These are phyloP conservation scores for Tuta absoluta DNA, from an alignment of 2,888 invertebrate species.

Conservation along the genomic window DNA sequence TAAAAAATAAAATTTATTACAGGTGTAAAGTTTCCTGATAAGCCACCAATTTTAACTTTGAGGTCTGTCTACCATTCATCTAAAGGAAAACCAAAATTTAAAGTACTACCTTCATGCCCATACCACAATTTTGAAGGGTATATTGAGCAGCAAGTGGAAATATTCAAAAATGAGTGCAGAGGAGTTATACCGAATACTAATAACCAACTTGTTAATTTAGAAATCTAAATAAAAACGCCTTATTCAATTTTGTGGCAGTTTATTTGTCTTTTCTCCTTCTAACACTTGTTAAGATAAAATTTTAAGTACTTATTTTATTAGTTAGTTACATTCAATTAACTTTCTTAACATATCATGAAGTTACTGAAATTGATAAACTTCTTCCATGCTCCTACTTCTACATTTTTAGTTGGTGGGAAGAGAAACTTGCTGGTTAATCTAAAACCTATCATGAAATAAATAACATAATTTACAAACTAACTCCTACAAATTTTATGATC, in stretches of 20 bases:
- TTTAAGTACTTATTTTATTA: constrained; percentile 10
- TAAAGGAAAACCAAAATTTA: constrained; percentile 70
- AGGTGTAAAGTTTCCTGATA: constrained; percentile 79
- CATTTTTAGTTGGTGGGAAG: constrained; percentile 13
- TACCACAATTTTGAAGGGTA: constrained; percentile 73
- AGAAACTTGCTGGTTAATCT: background rate
- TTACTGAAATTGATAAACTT: background rate
- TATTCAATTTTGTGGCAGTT: background rate
- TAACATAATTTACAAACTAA: constrained; percentile 12
- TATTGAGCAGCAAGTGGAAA: constrained; percentile 72
- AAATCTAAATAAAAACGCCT: constrained; percentile 43
- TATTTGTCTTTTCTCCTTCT: constrained; percentile 7
- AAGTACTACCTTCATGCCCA: constrained; percentile 66
- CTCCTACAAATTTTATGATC: constrained; percentile 46
- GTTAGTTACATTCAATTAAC: background rate
- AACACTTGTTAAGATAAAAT: constrained; percentile 15
- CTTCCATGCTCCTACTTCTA: constrained; percentile 2
- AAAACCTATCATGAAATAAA: constrained; percentile 21
- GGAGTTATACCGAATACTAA: constrained; percentile 44
- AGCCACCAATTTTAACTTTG: constrained; percentile 75
- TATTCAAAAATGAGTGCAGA: constrained; percentile 74
- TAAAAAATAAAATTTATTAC: constrained; percentile 26
- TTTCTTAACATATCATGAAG: background rate
- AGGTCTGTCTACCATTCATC: constrained; percentile 80
- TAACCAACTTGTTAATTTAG: constrained; percentile 55